phyloP scores from a whole-genome alignment of 1,140 invertebrate species.

The Drosophila bocqueti region DNA sequence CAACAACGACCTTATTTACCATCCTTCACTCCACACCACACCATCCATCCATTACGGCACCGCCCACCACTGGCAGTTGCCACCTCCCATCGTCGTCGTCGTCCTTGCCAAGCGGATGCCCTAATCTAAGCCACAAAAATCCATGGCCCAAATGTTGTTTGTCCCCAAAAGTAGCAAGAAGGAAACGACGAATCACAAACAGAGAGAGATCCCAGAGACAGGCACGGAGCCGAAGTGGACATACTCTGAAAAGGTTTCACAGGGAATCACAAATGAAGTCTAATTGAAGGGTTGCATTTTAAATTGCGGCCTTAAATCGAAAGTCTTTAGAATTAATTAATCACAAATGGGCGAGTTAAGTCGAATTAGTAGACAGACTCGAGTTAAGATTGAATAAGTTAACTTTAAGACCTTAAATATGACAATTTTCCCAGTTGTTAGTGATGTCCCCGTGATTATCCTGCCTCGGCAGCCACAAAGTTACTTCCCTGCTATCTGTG shows the following conservation, averaged over 20 bases:
- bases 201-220: background rate
- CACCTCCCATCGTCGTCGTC: background rate
- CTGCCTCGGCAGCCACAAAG: background rate
- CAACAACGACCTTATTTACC: slow-evolving; percentile 29
- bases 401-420: too few relatives aligned
- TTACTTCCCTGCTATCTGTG: slow-evolving; percentile 3
- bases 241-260: slow-evolving; percentile 6
- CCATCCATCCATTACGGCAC: background rate
- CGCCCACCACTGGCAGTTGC: background rate
- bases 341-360: background rate
- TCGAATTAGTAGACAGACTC: background rate
- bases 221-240: background rate
- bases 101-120: slow-evolving; percentile 26
- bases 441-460: background rate
- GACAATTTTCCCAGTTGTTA: background rate
- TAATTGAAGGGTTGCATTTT: slow-evolving; percentile 9
- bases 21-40: slow-evolving; percentile 11
- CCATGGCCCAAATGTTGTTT: slow-evolving; percentile 49
- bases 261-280: slow-evolving; percentile 8
- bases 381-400: background rate
- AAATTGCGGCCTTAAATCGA: background rate
- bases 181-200: background rate
- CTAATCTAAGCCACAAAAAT: slow-evolving; percentile 49
- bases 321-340: slow-evolving; percentile 1
- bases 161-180: slow-evolving; percentile 27